Evolutionary conservation across 2,888 invertebrate genomes (phyloP).

Genomic region (Drosophila koepferae): DNA sequence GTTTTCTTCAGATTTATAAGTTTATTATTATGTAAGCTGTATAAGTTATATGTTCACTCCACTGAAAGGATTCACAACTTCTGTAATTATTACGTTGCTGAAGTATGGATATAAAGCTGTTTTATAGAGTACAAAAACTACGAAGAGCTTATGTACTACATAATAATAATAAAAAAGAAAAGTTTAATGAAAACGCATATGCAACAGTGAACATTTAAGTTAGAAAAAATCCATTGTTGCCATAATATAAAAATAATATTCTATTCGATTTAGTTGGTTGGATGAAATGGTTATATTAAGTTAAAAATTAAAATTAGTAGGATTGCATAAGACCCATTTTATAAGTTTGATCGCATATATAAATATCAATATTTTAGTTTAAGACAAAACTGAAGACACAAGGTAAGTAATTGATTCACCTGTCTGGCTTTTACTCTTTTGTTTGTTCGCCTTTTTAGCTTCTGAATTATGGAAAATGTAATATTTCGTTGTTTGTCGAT

Average conservation of each 20-base stretch:
- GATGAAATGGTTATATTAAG: background rate
- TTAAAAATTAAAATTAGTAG: background rate
- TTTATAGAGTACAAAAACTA: too few species aligned
- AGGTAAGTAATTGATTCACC: slow-evolving; percentile 88
- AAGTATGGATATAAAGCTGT: too few species aligned
- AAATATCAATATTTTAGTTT: background rate
- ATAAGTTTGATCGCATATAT: background rate
- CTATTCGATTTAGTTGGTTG: background rate
- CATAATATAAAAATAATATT: background rate
- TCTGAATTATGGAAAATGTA: slow-evolving; percentile 86
- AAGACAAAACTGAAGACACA: background rate
- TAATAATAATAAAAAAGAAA: too few species aligned
- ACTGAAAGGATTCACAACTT: too few species aligned
- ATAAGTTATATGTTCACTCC: too few species aligned
- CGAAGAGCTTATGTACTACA: too few species aligned
- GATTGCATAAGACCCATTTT: background rate
- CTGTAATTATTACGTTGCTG: too few species aligned
- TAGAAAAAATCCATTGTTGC: background rate
- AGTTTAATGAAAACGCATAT: too few species aligned
- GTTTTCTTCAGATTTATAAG: too few species aligned
- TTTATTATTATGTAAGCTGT: too few species aligned
- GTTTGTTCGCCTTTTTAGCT: slow-evolving; percentile 94
- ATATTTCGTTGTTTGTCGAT: slow-evolving; percentile 48
- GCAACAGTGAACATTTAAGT: background rate
- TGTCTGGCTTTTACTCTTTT: slow-evolving; percentile 96